Conservation (phyloP, 2,888 invertebrate species). For the Macrostomum cliftonense region DNA sequence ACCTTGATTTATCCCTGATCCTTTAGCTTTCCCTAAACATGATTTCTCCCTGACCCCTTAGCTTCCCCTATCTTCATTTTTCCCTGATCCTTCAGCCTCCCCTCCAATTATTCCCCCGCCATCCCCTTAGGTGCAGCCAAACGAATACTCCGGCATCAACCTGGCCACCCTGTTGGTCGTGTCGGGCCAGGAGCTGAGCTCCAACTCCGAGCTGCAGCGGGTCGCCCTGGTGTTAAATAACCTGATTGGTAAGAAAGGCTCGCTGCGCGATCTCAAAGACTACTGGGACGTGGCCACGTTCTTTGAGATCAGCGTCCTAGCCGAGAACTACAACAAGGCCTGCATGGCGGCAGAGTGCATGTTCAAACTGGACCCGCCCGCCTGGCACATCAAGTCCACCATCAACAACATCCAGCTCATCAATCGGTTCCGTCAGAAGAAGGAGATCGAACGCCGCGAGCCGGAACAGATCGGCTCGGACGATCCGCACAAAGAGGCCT, state of each 20-base stretch:
- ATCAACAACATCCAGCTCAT: constrained; percentile 85
- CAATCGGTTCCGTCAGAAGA: constrained; percentile 64
- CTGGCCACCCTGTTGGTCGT: constrained; percentile 80
- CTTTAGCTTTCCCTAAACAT: too few relatives aligned
- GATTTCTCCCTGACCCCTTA: too few relatives aligned
- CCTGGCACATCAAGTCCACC: constrained; percentile 49
- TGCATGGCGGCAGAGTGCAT: constrained; percentile 65
- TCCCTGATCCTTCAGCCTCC: too few relatives aligned
- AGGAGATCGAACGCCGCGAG: constrained; percentile 51
- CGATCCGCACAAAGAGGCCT: constrained; percentile 44
- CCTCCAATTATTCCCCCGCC: too few relatives aligned
- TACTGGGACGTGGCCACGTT: constrained; percentile 99
- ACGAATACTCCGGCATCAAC: constrained; percentile 97
- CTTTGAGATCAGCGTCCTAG: constrained; percentile 89
- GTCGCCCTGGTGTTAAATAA: constrained; percentile 87
- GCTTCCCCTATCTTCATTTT: too few relatives aligned
- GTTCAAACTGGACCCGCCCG: constrained; percentile 43
- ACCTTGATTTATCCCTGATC: too few relatives aligned
- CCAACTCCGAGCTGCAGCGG: constrained; percentile 48
- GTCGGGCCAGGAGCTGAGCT: background rate
- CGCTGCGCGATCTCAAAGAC: constrained; percentile 69
- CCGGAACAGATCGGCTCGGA: constrained; percentile 28
- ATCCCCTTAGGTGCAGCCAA: constrained; percentile 60
- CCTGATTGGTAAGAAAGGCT: constrained; percentile 89
- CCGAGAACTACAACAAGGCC: constrained; percentile 86